Conservation (phyloP, 2,888 invertebrate species). For the Drosophila putrida region DNA sequence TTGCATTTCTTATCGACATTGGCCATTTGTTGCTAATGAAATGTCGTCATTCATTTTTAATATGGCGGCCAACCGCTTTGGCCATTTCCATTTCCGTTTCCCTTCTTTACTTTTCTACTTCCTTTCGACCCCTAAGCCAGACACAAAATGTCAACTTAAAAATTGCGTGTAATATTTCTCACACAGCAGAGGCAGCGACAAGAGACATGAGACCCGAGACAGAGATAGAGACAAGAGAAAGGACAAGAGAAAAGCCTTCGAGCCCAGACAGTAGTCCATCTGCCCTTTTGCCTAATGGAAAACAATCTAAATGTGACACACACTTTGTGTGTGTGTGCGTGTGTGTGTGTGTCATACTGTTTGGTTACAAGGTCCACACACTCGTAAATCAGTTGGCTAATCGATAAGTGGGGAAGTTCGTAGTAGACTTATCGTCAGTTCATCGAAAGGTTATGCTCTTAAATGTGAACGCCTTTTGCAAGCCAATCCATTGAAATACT, state of each 20-base stretch:
- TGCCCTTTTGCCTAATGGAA: conserved; percentile 55
- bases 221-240: neutral
- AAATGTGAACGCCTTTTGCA: conserved; percentile 19
- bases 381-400: conserved; percentile 23
- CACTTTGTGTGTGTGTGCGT: conserved; percentile 7
- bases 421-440: conserved; percentile 12
- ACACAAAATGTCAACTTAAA: conserved; percentile 59
- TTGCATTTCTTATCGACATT: conserved; percentile 55
- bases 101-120: neutral
- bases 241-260: neutral
- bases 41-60: conserved; percentile 65
- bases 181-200: conserved; percentile 9
- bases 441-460: conserved; percentile 19
- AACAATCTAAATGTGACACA: conserved; percentile 58
- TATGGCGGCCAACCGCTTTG: conserved; percentile 53
- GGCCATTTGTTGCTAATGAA: conserved; percentile 45
- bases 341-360: conserved; percentile 5
- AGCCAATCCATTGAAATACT: conserved; percentile 19
- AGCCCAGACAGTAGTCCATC: conserved; percentile 18
- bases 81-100: conserved; percentile 51
- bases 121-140: neutral
- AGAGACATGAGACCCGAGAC: too few relatives aligned
- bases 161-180: conserved; percentile 68
- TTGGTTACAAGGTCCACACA: conserved; percentile 5
- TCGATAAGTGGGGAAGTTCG: conserved; percentile 9